Evolutionary conservation across 2,888 invertebrate species (phyloP).

Genomic region (Spialia ferax): DNA sequence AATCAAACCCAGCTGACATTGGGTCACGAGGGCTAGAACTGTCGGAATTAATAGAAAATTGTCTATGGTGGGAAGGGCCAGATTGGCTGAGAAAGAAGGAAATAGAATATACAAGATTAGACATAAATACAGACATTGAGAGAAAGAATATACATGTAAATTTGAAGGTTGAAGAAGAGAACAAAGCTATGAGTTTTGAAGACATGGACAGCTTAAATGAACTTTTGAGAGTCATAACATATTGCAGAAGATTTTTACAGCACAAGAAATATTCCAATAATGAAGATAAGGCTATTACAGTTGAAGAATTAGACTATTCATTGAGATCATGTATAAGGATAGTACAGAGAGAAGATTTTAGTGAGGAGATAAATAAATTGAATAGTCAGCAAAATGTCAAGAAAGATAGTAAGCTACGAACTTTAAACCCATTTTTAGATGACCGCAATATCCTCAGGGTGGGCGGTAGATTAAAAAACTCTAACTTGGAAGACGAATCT

Average conservation of each 20-base stretch:
- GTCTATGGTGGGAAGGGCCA: not conserved
- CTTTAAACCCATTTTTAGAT: not conserved
- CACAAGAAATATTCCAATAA: not conserved
- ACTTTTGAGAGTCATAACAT: not conserved
- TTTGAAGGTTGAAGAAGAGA: not conserved
- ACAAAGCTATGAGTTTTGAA: not conserved
- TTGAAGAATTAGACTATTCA: not conserved
- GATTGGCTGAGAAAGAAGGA: not conserved
- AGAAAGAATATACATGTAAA: not conserved
- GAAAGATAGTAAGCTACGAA: not conserved
- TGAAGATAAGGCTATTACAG: not conserved
- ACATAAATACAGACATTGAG: not conserved
- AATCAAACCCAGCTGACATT: slow-evolving; percentile 1
- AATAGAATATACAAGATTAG: not conserved
- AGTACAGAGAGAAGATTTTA: not conserved
- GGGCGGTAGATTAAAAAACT: not conserved
- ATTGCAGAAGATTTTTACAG: not conserved
- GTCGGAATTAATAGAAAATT: not conserved
- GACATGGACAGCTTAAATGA: not conserved
- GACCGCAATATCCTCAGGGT: not conserved
- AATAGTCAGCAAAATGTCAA: not conserved
- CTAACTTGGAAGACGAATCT: not conserved
- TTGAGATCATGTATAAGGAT: not conserved
- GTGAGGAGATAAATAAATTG: not conserved
- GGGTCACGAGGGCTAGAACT: not conserved